Conservation (phyloP, 2,888 invertebrate species). For the Listrodromus nycthemerus region DNA sequence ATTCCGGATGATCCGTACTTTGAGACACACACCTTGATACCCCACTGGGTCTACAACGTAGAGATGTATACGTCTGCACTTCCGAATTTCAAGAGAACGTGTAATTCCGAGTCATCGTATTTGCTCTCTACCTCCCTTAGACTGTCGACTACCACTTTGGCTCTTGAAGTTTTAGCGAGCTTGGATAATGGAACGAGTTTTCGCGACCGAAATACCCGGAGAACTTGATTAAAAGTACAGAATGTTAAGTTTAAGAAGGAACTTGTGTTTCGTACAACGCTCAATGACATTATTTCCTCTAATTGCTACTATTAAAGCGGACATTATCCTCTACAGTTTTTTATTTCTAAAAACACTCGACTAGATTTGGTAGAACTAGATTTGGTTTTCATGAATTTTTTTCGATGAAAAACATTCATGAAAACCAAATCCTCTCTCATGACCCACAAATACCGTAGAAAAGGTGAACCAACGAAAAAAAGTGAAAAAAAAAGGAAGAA, state of each 20-base stretch:
- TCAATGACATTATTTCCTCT: too few species aligned
- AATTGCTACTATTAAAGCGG: too few species aligned
- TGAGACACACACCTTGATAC: conserved; percentile 32
- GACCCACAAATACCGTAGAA: conserved; percentile 54
- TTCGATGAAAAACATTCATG: neutral
- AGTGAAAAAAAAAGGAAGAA: conserved; percentile 15
- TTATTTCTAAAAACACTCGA: too few species aligned
- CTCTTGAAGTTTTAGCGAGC: neutral
- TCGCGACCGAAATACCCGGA: neutral
- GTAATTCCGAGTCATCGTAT: conserved; percentile 60
- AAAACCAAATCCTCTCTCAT: neutral
- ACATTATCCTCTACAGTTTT: too few species aligned
- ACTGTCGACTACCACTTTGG: conserved; percentile 7
- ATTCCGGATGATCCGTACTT: conserved; percentile 56
- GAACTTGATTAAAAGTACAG: neutral
- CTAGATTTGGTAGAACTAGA: too few species aligned
- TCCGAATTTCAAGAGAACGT: conserved; percentile 58
- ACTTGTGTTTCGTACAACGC: neutral
- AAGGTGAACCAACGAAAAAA: neutral
- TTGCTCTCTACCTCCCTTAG: conserved; percentile 48
- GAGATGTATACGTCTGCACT: conserved; percentile 51
- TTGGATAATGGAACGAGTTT: neutral
- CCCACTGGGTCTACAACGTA: conserved; percentile 7
- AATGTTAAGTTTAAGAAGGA: neutral
- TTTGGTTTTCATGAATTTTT: too few species aligned